Evolutionary conservation across 2,797 vertebrate species (phyloP), one percentile per base, ranked within the genome.

Genomic region (Apodemus agrarius): DNA sequence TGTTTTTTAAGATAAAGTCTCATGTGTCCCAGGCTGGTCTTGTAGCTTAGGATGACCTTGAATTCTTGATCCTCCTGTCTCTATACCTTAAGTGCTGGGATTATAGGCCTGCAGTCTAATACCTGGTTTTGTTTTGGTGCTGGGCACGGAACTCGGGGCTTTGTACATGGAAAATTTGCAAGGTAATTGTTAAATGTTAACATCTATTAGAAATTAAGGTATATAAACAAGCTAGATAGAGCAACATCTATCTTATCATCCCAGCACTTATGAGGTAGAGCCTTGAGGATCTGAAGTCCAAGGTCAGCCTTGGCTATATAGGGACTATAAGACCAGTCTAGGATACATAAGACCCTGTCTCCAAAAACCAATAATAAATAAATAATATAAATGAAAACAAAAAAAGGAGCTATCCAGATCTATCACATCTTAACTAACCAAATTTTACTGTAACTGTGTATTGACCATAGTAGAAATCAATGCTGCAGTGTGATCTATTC

Each of bases 131-230:
- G 65, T 69, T 69, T 69, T n/a, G 16, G 46, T 79, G 76, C 76
- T 34, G 16, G 46, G 76, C 76, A 52, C 34, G 46, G 29, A 52
- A 52, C 46, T 29, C 16, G 31, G 16, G 54, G n/a, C 54, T 82
- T 59, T 82, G n/a, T 59, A 59, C 21, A 82, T 59, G 24, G 52
- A 61, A 81, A 69, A 31, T 88, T 69, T 63, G 19, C 76, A 43
- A 95, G 43, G 11, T 72, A 54, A 81, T 43, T 31, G 61, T 59
- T 49, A 87, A 83, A 82, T 6, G 12, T 34, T 52, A 72, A 34
- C 26, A 80, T 90, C 89, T 76, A 87, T 69, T 89, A 46, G 49
- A 93, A 92, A 57, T 72, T 74, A 72, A 95, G 69, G 87, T 61
- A 74, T 75, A 37, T 76, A 59, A 89, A 89, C 29, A 59, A 89